These are phyloP conservation scores for Trissolcus basalis DNA, from an alignment of 1,140 invertebrate genomes.

Conservation along the genomic window DNA sequence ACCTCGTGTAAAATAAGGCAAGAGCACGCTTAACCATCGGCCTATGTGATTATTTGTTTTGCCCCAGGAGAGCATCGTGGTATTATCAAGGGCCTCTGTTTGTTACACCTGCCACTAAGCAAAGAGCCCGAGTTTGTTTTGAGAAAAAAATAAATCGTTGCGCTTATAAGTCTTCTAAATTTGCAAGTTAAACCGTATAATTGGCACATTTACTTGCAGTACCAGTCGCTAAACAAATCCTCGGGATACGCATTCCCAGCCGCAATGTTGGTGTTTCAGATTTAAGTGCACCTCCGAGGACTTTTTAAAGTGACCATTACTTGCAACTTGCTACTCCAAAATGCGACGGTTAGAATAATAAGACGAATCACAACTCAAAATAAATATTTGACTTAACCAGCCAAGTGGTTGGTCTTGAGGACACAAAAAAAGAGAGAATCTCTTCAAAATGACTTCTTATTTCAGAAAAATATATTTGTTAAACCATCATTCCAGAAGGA, in stretches of 20 bases:
- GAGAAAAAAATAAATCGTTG: conserved; percentile 29
- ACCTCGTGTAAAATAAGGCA: conserved; percentile 63
- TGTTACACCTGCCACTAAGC: conserved; percentile 65
- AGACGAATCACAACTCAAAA: conserved; percentile 6
- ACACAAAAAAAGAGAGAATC: not conserved
- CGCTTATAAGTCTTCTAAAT: conserved; percentile 36
- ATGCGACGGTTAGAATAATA: conserved; percentile 28
- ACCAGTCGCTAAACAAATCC: conserved; percentile 22
- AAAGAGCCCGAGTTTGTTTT: conserved; percentile 43
- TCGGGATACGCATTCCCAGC: not conserved
- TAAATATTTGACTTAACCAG: conserved; percentile 25
- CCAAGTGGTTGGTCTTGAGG: not conserved
- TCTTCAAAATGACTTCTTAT: not conserved
- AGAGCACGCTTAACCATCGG: conserved; percentile 63
- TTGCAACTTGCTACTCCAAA: conserved; percentile 21
- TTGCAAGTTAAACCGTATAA: conserved; percentile 46
- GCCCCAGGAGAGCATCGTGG: conserved; percentile 63
- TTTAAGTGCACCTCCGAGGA: conserved; percentile 23
- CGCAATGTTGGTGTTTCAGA: conserved; percentile 14
- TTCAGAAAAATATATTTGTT: not conserved
- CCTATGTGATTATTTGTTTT: conserved; percentile 74
- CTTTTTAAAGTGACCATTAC: conserved; percentile 26
- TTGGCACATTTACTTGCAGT: conserved; percentile 32
- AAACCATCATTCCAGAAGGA: too few relatives aligned
- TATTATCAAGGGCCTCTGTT: conserved; percentile 69